phyloP scores from a whole-genome alignment of 2,888 invertebrate genomes.

The Drosophila robusta region DNA sequence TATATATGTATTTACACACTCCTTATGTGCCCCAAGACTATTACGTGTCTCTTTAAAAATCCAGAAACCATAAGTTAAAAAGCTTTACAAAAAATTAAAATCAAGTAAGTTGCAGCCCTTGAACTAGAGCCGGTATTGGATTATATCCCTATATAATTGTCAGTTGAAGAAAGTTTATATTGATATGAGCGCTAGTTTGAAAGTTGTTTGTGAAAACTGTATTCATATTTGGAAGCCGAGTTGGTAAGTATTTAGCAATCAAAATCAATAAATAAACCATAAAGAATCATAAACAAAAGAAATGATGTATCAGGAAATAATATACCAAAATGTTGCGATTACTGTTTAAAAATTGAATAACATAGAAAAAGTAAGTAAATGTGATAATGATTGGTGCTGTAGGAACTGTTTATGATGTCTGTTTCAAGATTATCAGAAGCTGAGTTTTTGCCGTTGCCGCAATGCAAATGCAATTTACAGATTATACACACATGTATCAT shows the following conservation, averaged over 20 bases:
- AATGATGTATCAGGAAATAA: background rate
- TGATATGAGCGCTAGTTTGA: background rate
- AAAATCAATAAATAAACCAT: background rate
- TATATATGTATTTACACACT: conserved; percentile 25
- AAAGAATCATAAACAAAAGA: background rate
- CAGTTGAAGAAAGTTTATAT: conserved; percentile 1
- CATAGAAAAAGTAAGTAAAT: conserved; percentile 22
- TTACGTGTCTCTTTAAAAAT: background rate
- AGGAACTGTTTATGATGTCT: conserved; percentile 26
- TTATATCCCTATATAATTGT: background rate
- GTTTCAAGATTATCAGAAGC: conserved; percentile 28
- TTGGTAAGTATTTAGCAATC: conserved; percentile 1
- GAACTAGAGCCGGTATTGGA: background rate
- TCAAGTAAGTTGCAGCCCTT: background rate
- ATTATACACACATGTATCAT: conserved; percentile 47
- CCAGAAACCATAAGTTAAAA: background rate
- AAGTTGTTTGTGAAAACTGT: conserved; percentile 11
- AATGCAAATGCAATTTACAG: conserved; percentile 34
- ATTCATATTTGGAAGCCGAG: conserved; percentile 2
- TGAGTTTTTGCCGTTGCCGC: conserved; percentile 19
- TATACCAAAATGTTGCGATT: conserved; percentile 11
- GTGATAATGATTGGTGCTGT: conserved; percentile 49
- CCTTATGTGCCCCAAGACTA: background rate
- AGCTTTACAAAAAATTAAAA: background rate
- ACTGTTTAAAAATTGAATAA: conserved; percentile 22